Base-by-base conservation (phyloP, 64 coral and sea anemone genomes). In the Actinia tenebrosa region DNA sequence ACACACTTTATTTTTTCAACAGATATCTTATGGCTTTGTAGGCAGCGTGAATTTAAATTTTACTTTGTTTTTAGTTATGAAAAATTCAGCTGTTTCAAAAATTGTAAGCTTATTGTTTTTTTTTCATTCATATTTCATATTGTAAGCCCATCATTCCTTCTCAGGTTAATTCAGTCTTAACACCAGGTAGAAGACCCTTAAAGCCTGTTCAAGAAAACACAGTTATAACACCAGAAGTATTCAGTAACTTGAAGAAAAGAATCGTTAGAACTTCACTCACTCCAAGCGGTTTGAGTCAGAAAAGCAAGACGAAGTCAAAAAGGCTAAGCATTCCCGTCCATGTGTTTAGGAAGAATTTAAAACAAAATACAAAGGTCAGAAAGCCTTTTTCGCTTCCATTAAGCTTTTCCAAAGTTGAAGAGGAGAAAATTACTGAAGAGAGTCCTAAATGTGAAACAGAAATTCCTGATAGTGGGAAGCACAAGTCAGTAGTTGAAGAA, bases 271-370 rank as follows among this genome's bases (percentile, higher is more conserved):
- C 77, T 64, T 11, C 86, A 25, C n/a, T 56, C 16, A 86, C 80
- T 22, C 37, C 79, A 53, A 60, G 14, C 3, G 58, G 83, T 6
- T 81, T 60, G 26, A 45, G 26, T 19, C 53, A 83, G 20, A 87
- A 79, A 60, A 92, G 78, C 53, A 84, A 80, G 18, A 84, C 55
- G 54, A 55, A 63, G 45, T 71, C 86, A n/a, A 92, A 88, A 77
- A 45, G 91, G 45, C 80, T 88, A 15, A 89, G 91, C 44, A 87
- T 92, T 83, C 90, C 90, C n/a, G 15, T 92, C 14, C 80, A 88
- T 84, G 86, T 69, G 53, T 64, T 92, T 10, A 87, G 79, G 25
- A 83, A 59, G 55, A 46, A 66, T 50, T 83, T 88, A 45, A 80
- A 92, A 56, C 60, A 92, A 58, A 83, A 60, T 25, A 45, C 79